Percentiles rank a stretch among this genome's conserved stretches.
These are phyloP conservation scores for Drosophila kurseongensis DNA, from an alignment of 1,140 invertebrate species.

Conservation along the genomic window DNA sequence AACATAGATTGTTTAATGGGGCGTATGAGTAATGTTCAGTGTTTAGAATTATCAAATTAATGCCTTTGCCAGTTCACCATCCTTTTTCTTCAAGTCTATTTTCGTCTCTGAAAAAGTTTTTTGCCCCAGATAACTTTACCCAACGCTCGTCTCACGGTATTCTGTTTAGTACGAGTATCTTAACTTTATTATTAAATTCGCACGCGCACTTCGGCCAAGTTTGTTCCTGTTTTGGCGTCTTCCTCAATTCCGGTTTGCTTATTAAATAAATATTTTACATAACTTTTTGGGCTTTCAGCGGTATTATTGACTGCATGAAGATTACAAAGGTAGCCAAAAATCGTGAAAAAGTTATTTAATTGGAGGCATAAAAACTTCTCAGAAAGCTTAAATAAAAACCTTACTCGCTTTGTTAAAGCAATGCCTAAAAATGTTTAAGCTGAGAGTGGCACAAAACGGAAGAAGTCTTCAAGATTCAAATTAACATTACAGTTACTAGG, in stretches of 20 bases:
- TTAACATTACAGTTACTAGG: too few relatives aligned
- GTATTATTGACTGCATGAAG: slow-evolving; percentile 34
- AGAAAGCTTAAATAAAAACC: too few relatives aligned
- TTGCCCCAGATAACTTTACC: slow-evolving; percentile 29
- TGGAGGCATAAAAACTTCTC: too few relatives aligned
- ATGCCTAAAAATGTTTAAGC: too few relatives aligned
- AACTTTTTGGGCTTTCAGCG: slow-evolving; percentile 46
- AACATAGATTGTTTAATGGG: background rate
- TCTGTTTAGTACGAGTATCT: slow-evolving; percentile 48
- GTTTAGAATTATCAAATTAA: slow-evolving; percentile 60
- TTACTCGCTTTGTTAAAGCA: too few relatives aligned
- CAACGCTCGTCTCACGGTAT: slow-evolving; percentile 16
- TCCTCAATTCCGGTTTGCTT: slow-evolving; percentile 55
- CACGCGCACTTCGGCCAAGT: slow-evolving; percentile 39
- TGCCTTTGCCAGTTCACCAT: slow-evolving; percentile 16
- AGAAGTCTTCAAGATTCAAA: too few relatives aligned
- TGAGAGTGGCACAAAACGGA: too few relatives aligned
- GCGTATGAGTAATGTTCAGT: slow-evolving; percentile 60
- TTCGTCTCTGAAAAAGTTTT: slow-evolving; percentile 26
- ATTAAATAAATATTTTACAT: slow-evolving; percentile 70
- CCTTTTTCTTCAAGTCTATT: slow-evolving; percentile 10
- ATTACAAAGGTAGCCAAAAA: background rate
- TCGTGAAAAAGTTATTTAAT: background rate
- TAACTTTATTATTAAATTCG: slow-evolving; percentile 71
- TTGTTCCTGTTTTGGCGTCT: slow-evolving; percentile 30